Evolutionary conservation across 2,888 invertebrate genomes (phyloP).

Genomic region (Atethmia centrago): DNA sequence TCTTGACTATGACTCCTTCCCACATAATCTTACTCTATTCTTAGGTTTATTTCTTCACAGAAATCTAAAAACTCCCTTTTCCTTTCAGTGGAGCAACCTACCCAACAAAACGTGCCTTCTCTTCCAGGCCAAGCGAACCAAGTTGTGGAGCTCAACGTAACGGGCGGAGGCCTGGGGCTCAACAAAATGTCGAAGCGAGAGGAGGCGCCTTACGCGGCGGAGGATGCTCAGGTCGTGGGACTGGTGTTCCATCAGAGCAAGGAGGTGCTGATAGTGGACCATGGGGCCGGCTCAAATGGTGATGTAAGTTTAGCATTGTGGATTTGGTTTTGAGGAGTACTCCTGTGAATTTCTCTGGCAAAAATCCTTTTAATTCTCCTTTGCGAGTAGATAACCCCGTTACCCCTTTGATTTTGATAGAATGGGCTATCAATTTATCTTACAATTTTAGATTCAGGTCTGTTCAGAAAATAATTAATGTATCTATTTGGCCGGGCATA

Average conservation of each 20-base stretch:
- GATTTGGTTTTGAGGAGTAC: too few species aligned
- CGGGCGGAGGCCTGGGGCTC: conserved; percentile 95
- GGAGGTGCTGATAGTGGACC: conserved; percentile 95
- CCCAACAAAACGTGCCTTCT: conserved; percentile 53
- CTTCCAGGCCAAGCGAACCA: conserved; percentile 91
- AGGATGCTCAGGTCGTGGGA: conserved; percentile 96
- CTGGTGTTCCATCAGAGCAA: conserved; percentile 97
- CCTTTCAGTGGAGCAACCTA: conserved; percentile 58
- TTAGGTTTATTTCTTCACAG: conserved; percentile 22
- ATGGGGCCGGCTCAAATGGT: conserved; percentile 91
- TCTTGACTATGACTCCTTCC: neutral
- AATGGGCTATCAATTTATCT: neutral
- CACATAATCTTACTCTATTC: neutral
- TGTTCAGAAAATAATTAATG: neutral
- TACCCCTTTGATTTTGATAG: neutral
- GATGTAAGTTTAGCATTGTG: conserved; percentile 73
- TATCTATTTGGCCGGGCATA: neutral
- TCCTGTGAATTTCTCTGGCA: neutral
- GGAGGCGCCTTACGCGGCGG: conserved; percentile 95
- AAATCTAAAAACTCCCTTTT: conserved; percentile 46
- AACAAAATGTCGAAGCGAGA: conserved; percentile 95
- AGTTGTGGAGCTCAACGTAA: conserved; percentile 92
- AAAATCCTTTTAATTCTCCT: neutral
- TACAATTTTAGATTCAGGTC: neutral
- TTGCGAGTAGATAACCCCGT: neutral